Conservation (phyloP, 2,797 vertebrate genomes). For the Gallinago solitaria region DNA sequence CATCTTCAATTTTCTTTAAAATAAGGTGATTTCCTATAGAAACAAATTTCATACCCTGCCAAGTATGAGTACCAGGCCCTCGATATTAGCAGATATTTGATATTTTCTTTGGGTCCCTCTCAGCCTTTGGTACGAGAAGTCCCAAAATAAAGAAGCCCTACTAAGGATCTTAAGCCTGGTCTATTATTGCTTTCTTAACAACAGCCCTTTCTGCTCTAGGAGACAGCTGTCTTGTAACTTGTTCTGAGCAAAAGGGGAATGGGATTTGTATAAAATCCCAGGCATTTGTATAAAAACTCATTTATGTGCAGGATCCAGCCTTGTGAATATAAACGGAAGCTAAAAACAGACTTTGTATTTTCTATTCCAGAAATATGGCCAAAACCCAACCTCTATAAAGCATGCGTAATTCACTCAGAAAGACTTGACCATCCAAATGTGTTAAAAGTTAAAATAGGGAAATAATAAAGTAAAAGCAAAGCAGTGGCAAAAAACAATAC, state of each 20-base stretch:
- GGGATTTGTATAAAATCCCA: slow-evolving; percentile 29
- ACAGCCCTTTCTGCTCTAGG: slow-evolving; percentile 19
- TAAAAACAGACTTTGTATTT: background rate
- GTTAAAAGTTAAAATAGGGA: background rate
- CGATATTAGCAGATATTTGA: slow-evolving; percentile 6
- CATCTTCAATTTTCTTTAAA: background rate
- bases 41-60: slow-evolving; percentile 31
- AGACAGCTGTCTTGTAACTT: slow-evolving; percentile 7
- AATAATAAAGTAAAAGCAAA: background rate
- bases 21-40: slow-evolving; percentile 20
- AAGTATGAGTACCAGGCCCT: background rate
- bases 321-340: slow-evolving; percentile 14
- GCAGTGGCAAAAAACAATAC: background rate
- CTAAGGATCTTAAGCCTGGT: slow-evolving; percentile 30
- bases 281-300: slow-evolving; percentile 7
- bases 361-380: background rate
- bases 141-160: background rate
- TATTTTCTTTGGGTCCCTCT: slow-evolving; percentile 32
- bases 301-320: slow-evolving; percentile 34
- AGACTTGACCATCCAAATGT: background rate
- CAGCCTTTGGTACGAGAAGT: slow-evolving; percentile 14
- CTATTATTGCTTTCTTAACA: slow-evolving; percentile 45
- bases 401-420: background rate
- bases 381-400: background rate
- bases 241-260: background rate